Conservation (phyloP, 2,113 vertebrate species). For the Ovis aries region DNA sequence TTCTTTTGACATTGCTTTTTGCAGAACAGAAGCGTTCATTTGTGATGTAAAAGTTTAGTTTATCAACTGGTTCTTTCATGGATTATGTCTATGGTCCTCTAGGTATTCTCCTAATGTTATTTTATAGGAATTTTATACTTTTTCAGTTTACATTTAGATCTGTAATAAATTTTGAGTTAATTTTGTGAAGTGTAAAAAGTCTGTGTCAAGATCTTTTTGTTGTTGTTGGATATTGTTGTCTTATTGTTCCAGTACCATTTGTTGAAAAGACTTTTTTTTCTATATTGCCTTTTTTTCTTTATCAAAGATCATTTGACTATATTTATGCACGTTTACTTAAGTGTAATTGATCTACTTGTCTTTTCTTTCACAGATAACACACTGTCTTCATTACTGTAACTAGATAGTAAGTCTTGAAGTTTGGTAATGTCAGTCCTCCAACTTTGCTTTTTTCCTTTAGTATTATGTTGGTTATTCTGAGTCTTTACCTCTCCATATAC, state of each 20-base stretch:
- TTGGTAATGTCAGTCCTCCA: not conserved
- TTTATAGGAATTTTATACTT: not conserved
- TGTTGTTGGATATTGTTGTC: not conserved
- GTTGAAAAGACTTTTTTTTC: not conserved
- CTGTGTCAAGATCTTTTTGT: not conserved
- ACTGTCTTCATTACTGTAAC: not conserved
- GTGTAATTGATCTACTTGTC: not conserved
- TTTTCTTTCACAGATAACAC: not conserved
- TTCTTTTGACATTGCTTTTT: not conserved
- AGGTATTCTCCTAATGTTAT: not conserved
- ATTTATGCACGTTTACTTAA: not conserved
- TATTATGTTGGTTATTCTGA: not conserved
- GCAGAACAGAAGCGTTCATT: not conserved
- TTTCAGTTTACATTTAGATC: not conserved
- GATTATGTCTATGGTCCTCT: not conserved
- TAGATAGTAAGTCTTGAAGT: not conserved
- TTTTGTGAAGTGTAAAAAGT: not conserved
- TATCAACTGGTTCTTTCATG: not conserved
- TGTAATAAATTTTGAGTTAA: not conserved
- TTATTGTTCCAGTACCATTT: not conserved
- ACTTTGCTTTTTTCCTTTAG: not conserved
- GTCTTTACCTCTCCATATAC: not conserved
- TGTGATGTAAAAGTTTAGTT: not conserved
- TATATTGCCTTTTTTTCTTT: not conserved
- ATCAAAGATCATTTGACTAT: not conserved